A percentile compares a stretch with the other conserved stretches of the same genome.
These are phyloP conservation scores for Trachops cirrhosus DNA, from an alignment of 2,797 vertebrate species.

Conservation along the genomic window DNA sequence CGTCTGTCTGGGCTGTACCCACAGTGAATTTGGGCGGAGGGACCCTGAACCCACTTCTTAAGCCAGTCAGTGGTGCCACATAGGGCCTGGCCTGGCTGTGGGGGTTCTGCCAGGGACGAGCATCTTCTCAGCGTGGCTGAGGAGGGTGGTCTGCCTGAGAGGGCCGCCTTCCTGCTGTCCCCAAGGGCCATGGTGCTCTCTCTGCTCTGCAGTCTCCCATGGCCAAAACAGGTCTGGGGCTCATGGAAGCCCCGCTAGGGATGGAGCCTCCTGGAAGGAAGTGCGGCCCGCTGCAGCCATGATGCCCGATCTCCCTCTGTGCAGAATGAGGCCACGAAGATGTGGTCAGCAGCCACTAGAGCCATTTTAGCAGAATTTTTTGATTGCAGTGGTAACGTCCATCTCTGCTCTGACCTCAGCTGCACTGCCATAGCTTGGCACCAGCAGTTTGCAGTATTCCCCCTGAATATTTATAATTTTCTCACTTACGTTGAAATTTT, in stretches of 20 bases:
- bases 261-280: neutral
- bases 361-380: neutral
- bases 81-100: neutral
- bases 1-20: neutral
- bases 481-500: neutral
- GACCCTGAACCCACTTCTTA: neutral
- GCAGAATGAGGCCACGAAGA: neutral
- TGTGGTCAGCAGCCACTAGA: neutral
- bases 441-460: neutral
- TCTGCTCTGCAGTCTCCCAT: neutral
- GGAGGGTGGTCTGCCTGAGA: too few species aligned
- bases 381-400: neutral
- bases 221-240: neutral
- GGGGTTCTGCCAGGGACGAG: neutral
- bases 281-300: rapidly evolving
- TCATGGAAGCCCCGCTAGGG: rapidly evolving
- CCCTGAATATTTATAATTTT: neutral
- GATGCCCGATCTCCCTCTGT: neutral
- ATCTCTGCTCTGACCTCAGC: neutral
- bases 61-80: neutral
- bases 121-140: neutral
- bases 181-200: neutral
- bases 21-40: neutral
- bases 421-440: rapidly evolving
- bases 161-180: neutral